phyloP scores from a whole-genome alignment of 2,797 vertebrate genomes.

The Myripristis jacobus region DNA sequence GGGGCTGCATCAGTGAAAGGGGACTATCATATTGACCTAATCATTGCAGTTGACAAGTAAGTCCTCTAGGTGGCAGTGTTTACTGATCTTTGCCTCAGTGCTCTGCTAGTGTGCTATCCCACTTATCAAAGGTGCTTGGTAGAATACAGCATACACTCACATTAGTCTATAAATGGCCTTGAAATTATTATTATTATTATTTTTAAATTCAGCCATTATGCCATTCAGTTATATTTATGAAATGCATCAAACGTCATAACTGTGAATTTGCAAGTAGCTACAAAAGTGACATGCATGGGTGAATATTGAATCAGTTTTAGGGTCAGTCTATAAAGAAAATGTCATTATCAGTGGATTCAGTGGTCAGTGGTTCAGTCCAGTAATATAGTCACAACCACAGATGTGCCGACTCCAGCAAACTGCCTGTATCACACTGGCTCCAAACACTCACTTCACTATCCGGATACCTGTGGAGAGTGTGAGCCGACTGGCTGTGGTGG shows the following conservation, averaged over 20 bases:
- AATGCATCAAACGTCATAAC: conserved; percentile 41
- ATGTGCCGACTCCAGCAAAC: conserved; percentile 23
- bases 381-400: conserved; percentile 16
- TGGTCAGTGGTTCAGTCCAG: conserved; percentile 23
- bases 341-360: conserved; percentile 11
- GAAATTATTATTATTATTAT: conserved; percentile 37
- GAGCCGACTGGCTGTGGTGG: not conserved
- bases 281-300: conserved; percentile 57
- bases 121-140: conserved; percentile 62
- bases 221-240: conserved; percentile 29
- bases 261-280: conserved; percentile 41
- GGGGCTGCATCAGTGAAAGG: conserved; percentile 57
- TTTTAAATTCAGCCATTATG: conserved; percentile 34
- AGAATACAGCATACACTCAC: conserved; percentile 36
- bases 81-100: conserved; percentile 38
- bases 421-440: conserved; percentile 13
- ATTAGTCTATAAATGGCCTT: conserved; percentile 56
- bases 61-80: conserved; percentile 67
- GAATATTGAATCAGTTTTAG: conserved; percentile 30
- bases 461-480: conserved; percentile 9
- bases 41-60: conserved; percentile 58
- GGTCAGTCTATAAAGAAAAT: conserved; percentile 25
- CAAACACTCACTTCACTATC: conserved; percentile 10
- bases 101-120: conserved; percentile 36
- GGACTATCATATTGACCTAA: conserved; percentile 28